Evolutionary conservation across 2,888 invertebrate species (phyloP).

Genomic region (Octonoba sinensis): DNA sequence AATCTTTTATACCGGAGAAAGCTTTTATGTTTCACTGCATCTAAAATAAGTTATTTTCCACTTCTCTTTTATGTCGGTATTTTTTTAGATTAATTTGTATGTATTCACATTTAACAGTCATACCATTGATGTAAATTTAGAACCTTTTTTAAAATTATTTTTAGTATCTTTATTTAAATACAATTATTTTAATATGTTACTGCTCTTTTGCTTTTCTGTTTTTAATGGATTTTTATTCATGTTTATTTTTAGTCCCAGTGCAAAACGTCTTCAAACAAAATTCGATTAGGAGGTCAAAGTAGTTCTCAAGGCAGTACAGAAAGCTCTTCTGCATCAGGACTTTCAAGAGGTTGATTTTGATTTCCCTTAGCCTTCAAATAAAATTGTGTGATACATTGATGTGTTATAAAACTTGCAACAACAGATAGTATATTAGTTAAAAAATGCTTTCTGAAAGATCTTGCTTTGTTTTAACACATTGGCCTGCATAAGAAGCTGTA

Average conservation of each 20-base stretch:
- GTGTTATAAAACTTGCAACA: too few relatives aligned
- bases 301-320: constrained; percentile 72
- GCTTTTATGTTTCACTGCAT: too few relatives aligned
- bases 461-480: too few relatives aligned
- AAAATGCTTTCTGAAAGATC: too few relatives aligned
- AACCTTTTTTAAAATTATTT: neutral
- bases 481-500: too few relatives aligned
- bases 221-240: neutral
- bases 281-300: constrained; percentile 68
- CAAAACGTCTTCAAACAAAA: constrained; percentile 48
- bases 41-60: too few relatives aligned
- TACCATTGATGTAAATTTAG: neutral
- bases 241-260: constrained; percentile 34
- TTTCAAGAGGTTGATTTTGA: constrained; percentile 45
- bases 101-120: neutral
- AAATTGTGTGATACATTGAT: neutral
- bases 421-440: too few relatives aligned
- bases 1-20: too few relatives aligned
- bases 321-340: constrained; percentile 57
- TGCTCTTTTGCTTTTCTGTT: neutral
- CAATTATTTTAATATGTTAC: neutral
- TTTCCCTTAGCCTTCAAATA: neutral
- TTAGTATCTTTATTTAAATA: neutral
- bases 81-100: neutral
- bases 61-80: too few relatives aligned